These are phyloP conservation scores for Uropetala carovei DNA, from an alignment of 2,888 invertebrate genomes.

Conservation along the genomic window DNA sequence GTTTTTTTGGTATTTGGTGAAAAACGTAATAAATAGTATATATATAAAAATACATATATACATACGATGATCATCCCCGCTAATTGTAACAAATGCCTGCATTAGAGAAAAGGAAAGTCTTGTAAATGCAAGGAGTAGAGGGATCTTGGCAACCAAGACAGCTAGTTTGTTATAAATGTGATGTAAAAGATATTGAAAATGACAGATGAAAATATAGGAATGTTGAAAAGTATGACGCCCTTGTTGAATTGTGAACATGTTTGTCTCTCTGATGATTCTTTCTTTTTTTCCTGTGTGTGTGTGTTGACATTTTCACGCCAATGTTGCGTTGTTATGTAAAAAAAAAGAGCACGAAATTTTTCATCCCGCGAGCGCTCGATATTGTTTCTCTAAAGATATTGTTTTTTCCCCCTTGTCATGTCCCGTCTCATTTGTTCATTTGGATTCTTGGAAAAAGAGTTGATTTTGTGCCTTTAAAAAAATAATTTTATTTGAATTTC, in stretches of 20 bases:
- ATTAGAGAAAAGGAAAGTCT: conserved; percentile 26
- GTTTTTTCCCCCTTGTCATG: neutral
- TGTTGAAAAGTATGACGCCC: conserved; percentile 4
- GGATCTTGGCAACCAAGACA: conserved; percentile 15
- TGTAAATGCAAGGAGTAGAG: conserved; percentile 22
- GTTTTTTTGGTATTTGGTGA: conserved; percentile 29
- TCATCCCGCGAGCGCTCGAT: neutral
- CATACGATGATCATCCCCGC: conserved; percentile 49
- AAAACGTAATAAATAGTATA: neutral
- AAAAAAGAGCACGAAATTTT: no score
- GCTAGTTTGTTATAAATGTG: conserved; percentile 56
- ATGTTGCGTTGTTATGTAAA: no score
- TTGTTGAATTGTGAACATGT: conserved; percentile 42
- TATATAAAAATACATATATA: conserved; percentile 38
- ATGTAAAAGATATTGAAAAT: conserved; percentile 48
- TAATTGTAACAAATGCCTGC: conserved; percentile 49
- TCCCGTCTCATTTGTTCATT: no score
- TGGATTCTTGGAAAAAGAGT: no score
- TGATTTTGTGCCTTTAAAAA: no score
- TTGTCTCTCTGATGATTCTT: neutral
- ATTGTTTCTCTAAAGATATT: neutral
- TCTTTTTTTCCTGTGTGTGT: neutral
- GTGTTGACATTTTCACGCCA: no score
- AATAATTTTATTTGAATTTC: no score
- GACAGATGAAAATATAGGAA: conserved; percentile 29